Base-by-base conservation (phyloP, 2,113 vertebrate species). In the Nothoprocta pentlandii region DNA sequence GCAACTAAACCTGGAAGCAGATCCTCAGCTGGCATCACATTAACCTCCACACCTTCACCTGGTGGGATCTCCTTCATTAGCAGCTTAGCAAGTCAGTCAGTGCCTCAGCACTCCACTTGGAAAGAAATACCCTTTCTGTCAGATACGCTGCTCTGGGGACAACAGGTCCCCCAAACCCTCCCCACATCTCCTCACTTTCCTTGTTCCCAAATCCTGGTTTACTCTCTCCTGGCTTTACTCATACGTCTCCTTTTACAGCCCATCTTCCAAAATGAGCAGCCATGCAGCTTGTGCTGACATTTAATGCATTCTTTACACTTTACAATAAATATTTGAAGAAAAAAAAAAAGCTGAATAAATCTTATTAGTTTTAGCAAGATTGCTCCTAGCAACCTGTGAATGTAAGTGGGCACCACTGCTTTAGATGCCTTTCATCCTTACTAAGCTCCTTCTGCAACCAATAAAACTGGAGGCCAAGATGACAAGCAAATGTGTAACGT, bases 401-500 rank as follows among this genome's bases (percentile, higher is more conserved):
- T 17, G 28, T 58, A 30, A 9, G 54, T 32, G 54, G 16, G 20
- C 28, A 58, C 16, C 32, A 30, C 16, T 58, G 54, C 54, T 32
- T 58, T 58, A 58, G 54, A 32, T 32, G 32, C 32, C 54, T 58
- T 41, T 20, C 36, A 91, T 34, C 36, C 44, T 84, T 26, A 49
- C 16, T 9, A 54, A 71, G 46, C 2, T 25, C 46, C 13, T 87
- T 51, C 47, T 74, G 6, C 67, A 63, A 53, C 32, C 42, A 70
- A 54, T 17, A 49, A 39, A 82, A 67, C 41, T 44, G 26, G 41
- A 83, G 42, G 8, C 41, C 4, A 12, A 87, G 34, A 1, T 36
- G 32, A 73, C 16, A 49, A 51, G 13, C 39, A 54, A 66, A 39
- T 0, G 0, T 10, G 34, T 9, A 56, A 68, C 6, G 7, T 19